phyloP scores from a whole-genome alignment of 2,113 vertebrate species.

The Hippocampus barbouri region DNA sequence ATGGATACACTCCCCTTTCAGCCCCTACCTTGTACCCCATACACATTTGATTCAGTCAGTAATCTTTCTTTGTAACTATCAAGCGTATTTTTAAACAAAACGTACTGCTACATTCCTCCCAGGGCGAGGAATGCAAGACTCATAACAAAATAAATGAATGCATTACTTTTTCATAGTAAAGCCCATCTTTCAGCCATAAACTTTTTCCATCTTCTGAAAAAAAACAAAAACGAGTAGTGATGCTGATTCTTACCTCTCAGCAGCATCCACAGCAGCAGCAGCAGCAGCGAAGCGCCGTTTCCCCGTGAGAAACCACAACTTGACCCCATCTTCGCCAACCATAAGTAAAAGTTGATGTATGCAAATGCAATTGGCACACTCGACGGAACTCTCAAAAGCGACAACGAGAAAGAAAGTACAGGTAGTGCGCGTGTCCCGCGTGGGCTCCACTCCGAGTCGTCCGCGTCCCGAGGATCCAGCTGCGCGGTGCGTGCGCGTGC shows the following conservation, averaged over 20 bases:
- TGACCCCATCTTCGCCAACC: slow-evolving; percentile 69
- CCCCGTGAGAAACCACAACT: slow-evolving; percentile 66
- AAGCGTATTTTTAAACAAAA: not conserved
- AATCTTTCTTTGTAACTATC: not conserved
- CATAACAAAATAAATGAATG: no score
- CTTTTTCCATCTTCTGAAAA: not conserved
- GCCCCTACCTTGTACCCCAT: no score
- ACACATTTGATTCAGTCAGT: not conserved
- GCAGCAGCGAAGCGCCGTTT: slow-evolving; percentile 55
- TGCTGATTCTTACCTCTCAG: slow-evolving; percentile 60
- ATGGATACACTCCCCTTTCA: no score
- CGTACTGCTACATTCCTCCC: not conserved
- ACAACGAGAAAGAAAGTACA: not conserved
- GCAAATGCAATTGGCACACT: slow-evolving; percentile 33
- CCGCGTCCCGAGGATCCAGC: slow-evolving; percentile 59
- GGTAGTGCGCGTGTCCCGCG: slow-evolving; percentile 25
- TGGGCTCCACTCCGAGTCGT: slow-evolving; percentile 53
- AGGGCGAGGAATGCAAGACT: no score
- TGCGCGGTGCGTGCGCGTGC: slow-evolving; percentile 39
- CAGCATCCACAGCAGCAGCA: slow-evolving; percentile 37
- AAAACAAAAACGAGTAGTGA: not conserved
- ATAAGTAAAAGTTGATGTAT: slow-evolving; percentile 68
- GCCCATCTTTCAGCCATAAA: not conserved
- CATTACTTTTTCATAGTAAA: not conserved
- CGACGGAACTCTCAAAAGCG: not conserved